Evolutionary conservation across 92 coral and sea anemone genomes (phyloP).

Genomic region (Siderastrea siderea): DNA sequence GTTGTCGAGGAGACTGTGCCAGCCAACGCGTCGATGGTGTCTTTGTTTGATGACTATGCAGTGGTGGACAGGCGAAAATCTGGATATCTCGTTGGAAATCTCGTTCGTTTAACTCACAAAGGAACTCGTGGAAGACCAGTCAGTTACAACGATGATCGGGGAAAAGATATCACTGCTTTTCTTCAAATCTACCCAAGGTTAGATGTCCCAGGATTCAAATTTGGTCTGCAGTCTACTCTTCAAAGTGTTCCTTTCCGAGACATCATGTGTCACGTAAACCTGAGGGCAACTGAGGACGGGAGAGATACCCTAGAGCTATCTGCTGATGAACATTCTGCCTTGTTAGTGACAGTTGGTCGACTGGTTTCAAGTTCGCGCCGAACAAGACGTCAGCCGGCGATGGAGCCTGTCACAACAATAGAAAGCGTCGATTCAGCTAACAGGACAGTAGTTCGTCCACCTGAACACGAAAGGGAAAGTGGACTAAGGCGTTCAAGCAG

Average conservation of each 20-base stretch:
- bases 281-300: slow-evolving; percentile 38
- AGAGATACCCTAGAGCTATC: slow-evolving; percentile 34
- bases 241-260: slow-evolving; percentile 28
- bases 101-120: slow-evolving; percentile 24
- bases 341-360: slow-evolving; percentile 27
- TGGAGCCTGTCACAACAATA: neutral
- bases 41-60: slow-evolving; percentile 31
- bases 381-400: slow-evolving; percentile 5
- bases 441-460: slow-evolving; percentile 37
- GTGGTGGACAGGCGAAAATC: slow-evolving; percentile 26
- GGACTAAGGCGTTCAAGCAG: slow-evolving; percentile 33
- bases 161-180: slow-evolving; percentile 24
- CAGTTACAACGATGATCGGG: slow-evolving; percentile 32
- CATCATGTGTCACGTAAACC: slow-evolving; percentile 33
- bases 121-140: slow-evolving; percentile 38
- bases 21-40: slow-evolving; percentile 5
- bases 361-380: slow-evolving; percentile 25
- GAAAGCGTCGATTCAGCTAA: slow-evolving; percentile 24
- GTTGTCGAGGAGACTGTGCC: neutral
- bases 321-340: slow-evolving; percentile 35
- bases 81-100: slow-evolving; percentile 25
- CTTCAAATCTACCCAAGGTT: slow-evolving; percentile 25
- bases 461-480: slow-evolving; percentile 33
- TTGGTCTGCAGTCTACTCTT: slow-evolving; percentile 29
- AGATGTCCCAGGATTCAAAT: slow-evolving; percentile 7